Conservation (phyloP, 1,140 invertebrate genomes). For the Drosophila fuyamai region DNA sequence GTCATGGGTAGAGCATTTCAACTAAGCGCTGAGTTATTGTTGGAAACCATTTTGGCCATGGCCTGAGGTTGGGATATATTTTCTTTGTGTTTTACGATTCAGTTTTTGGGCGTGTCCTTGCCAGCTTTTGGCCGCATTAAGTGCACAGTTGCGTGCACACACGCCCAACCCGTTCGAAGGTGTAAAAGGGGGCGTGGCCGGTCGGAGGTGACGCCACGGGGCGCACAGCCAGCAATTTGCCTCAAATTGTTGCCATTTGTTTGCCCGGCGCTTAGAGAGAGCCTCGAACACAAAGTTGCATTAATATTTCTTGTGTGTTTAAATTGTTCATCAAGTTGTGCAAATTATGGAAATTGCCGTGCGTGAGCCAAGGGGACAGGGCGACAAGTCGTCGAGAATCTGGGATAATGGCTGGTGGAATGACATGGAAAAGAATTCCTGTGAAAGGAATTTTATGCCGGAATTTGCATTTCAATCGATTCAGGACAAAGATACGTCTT, state of each 20-base stretch:
- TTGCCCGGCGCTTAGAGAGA: slow-evolving; percentile 55
- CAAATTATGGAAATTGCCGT: slow-evolving; percentile 73
- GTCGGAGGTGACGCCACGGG: slow-evolving; percentile 60
- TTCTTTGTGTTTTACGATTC: slow-evolving; percentile 31
- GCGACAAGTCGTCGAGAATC: slow-evolving; percentile 31
- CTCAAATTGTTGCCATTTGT: slow-evolving; percentile 81
- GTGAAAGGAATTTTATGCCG: slow-evolving; percentile 10
- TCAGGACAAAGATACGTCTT: background rate
- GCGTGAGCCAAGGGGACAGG: slow-evolving; percentile 21
- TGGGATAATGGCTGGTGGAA: slow-evolving; percentile 37
- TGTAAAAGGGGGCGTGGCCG: slow-evolving; percentile 67
- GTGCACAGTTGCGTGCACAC: slow-evolving; percentile 75
- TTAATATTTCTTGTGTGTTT: slow-evolving; percentile 65
- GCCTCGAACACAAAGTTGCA: slow-evolving; percentile 44
- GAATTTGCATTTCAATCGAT: slow-evolving; percentile 38
- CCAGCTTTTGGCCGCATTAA: slow-evolving; percentile 50
- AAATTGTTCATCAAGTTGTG: slow-evolving; percentile 59
- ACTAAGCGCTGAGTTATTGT: slow-evolving; percentile 58
- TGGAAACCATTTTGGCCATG: slow-evolving; percentile 20
- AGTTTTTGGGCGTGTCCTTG: slow-evolving; percentile 62
- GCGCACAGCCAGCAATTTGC: slow-evolving; percentile 69
- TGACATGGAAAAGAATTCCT: slow-evolving; percentile 29
- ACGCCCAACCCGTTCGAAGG: slow-evolving; percentile 59
- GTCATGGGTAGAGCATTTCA: slow-evolving; percentile 63
- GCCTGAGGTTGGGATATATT: slow-evolving; percentile 1